Percentiles rank a stretch among this genome's conserved stretches.
These are phyloP conservation scores for Meloidogyne hapla DNA, from an alignment of 1,140 invertebrate species.

Conservation along the genomic window DNA sequence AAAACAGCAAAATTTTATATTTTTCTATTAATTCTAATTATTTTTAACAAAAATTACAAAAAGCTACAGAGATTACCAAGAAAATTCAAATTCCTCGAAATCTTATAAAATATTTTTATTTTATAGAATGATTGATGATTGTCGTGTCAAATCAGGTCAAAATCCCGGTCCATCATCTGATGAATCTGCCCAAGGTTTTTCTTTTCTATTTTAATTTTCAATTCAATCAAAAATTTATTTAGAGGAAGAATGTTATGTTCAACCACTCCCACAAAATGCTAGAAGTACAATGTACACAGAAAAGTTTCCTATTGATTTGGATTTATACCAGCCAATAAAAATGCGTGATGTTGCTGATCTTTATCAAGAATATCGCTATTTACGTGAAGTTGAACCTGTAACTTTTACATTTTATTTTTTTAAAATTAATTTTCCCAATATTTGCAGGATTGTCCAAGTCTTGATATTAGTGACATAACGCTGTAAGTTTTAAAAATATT, in stretches of 20 bases:
- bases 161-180: conserved; percentile 28
- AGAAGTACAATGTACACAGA: conserved; percentile 34
- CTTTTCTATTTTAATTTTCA: background rate
- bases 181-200: conserved; percentile 19
- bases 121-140: conserved; percentile 40
- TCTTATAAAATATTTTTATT: background rate
- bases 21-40: no score
- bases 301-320: conserved; percentile 44
- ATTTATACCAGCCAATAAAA: conserved; percentile 39
- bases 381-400: conserved; percentile 39
- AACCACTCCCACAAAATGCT: conserved; percentile 28
- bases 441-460: conserved; percentile 36
- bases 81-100: no score
- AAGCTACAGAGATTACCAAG: no score
- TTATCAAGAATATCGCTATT: conserved; percentile 33
- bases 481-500: conserved; percentile 7
- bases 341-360: conserved; percentile 32
- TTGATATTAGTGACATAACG: conserved; percentile 39
- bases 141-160: conserved; percentile 31
- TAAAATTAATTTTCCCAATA: background rate
- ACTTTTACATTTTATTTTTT: background rate
- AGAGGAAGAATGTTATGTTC: conserved; percentile 19
- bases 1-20: no score
- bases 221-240: background rate
- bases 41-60: no score